These are phyloP conservation scores for Limnephilus rhombicus DNA, from an alignment of 2,888 invertebrate species.

Conservation along the genomic window DNA sequence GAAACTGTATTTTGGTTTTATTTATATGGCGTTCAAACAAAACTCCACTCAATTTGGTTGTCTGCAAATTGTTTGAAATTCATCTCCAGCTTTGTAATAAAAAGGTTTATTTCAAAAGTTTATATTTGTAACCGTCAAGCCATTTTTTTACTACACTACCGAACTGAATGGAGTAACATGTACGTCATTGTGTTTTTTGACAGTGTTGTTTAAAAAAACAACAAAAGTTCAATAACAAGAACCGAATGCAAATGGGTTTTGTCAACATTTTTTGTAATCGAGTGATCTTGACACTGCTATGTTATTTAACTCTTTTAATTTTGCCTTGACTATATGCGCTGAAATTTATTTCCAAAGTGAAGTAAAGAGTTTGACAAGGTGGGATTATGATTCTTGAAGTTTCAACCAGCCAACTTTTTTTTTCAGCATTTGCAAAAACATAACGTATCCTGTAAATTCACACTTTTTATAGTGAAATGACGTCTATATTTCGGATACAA, in stretches of 20 bases:
- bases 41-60: no score
- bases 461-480: not conserved
- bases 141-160: no score
- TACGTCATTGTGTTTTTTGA: not conserved
- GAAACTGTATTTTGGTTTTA: not conserved
- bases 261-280: not conserved
- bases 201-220: not conserved
- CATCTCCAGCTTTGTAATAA: no score
- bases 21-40: not conserved
- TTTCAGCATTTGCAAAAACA: not conserved
- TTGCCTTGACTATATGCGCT: not conserved
- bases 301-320: not conserved
- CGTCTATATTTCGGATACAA: not conserved
- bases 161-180: no score
- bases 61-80: no score
- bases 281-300: not conserved
- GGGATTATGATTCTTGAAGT: not conserved
- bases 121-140: no score
- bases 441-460: not conserved
- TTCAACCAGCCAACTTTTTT: not conserved
- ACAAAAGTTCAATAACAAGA: not conserved
- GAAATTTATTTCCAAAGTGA: not conserved
- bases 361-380: not conserved
- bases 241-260: not conserved
- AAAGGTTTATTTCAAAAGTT: no score